Evolutionary conservation across 2,888 invertebrate species (phyloP).

Genomic region (Panorpa germanica): DNA sequence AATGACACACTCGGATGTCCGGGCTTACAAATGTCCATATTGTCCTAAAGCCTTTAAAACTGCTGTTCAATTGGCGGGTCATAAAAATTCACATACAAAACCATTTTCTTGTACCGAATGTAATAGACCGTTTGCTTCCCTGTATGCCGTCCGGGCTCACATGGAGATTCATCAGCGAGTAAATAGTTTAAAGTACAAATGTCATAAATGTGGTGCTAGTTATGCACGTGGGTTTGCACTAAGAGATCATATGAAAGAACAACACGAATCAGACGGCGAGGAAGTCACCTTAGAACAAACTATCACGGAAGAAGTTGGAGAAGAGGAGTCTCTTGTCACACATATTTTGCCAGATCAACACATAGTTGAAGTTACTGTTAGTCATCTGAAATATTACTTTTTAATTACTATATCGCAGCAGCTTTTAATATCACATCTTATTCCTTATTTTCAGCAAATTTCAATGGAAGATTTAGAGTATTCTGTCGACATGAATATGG

Average conservation of each 20-base stretch:
- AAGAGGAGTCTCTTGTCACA: too few relatives aligned
- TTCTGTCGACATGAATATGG: too few relatives aligned
- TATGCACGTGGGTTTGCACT: slow-evolving; percentile 59
- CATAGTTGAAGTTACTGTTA: too few relatives aligned
- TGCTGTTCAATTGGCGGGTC: slow-evolving; percentile 57
- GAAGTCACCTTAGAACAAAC: too few relatives aligned
- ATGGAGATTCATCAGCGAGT: slow-evolving; percentile 52
- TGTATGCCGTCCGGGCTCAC: slow-evolving; percentile 58
- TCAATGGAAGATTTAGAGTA: too few relatives aligned
- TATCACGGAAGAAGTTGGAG: too few relatives aligned
- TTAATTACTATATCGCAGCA: too few relatives aligned
- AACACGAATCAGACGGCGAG: too few relatives aligned
- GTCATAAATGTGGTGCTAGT: slow-evolving; percentile 52
- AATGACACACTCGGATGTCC: slow-evolving; percentile 53
- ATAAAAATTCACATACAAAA: slow-evolving; percentile 65
- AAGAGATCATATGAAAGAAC: slow-evolving; percentile 49
- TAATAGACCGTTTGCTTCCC: slow-evolving; percentile 56
- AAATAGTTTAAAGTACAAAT: slow-evolving; percentile 50
- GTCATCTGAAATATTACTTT: too few relatives aligned
- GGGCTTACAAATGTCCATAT: slow-evolving; percentile 53
- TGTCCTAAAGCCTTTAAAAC: slow-evolving; percentile 69
- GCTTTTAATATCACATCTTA: too few relatives aligned
- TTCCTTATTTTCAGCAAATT: too few relatives aligned
- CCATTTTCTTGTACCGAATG: slow-evolving; percentile 62
- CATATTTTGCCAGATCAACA: too few relatives aligned